Percentiles rank a stretch among this genome's conserved stretches.
phyloP scores from a whole-genome alignment of 2,113 vertebrate genomes.

The Vimba vimba region DNA sequence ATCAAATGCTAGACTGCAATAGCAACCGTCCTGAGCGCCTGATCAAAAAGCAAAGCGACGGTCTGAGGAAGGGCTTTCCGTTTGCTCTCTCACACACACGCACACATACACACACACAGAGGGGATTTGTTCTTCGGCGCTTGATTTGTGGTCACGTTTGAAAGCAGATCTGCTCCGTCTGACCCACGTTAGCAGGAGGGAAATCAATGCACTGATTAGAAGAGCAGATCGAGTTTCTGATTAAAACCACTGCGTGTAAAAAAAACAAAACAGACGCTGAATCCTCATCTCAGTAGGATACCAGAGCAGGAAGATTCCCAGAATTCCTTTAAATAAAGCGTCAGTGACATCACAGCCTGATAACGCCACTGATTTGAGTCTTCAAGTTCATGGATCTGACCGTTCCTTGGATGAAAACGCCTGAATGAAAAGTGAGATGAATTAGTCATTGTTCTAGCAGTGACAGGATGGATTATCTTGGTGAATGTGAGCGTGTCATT shows the following conservation, averaged over 20 bases:
- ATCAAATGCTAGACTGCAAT: conserved; percentile 64
- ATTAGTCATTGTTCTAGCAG: background rate
- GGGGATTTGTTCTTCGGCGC: conserved; percentile 50
- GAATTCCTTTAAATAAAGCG: conserved; percentile 30
- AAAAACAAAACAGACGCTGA: conserved; percentile 12
- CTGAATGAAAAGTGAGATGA: background rate
- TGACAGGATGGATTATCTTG: background rate
- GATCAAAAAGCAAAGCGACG: conserved; percentile 35
- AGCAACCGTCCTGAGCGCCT: conserved; percentile 45
- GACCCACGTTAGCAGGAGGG: conserved; percentile 47
- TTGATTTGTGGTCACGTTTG: conserved; percentile 52
- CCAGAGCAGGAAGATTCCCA: conserved; percentile 20
- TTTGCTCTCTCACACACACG: background rate
- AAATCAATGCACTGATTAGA: conserved; percentile 62
- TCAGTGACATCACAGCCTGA: conserved; percentile 26
- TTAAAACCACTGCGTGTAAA: conserved; percentile 48
- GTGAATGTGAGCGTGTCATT: background rate
- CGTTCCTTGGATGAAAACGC: background rate
- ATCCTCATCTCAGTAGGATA: background rate
- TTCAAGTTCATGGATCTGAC: background rate
- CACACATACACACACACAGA: conserved; percentile 26
- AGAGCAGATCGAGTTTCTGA: conserved; percentile 60
- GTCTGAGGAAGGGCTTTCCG: conserved; percentile 25
- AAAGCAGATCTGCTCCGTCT: conserved; percentile 55
- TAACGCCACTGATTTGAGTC: conserved; percentile 7